Evolutionary conservation across 1,140 invertebrate genomes (phyloP), one percentile per base, ranked within the genome.

Genomic region (Heliothis virescens): DNA sequence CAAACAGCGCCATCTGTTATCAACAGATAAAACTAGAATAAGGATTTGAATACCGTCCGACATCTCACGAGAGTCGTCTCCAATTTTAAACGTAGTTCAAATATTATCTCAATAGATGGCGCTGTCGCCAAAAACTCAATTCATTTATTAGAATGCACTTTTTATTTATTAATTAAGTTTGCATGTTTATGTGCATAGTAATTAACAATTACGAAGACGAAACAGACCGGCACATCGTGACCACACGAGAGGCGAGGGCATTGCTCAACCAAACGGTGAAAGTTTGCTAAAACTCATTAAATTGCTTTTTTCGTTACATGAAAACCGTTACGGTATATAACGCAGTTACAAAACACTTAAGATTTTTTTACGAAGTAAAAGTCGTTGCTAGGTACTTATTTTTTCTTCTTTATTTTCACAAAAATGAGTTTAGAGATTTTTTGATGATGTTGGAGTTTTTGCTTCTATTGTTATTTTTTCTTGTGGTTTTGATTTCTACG

Each of bases 251-350:
- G 41, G 60, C 29, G 53, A 41, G 48, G 67, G 48, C 74, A 69
- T 82, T 76, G 75, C 75, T 57, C 62, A 69, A 78, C 74, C 48
- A 69, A 79, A 76, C 52, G 76, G 80, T 82, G 83, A 86, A 85
- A 85, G 83, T 80, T 71, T 11, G 53, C 60, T 79, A 69, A 79
- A 82, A 86, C 76, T 81, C 65, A 82, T 72, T 81, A 81, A 83
- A 79, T 79, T 67, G 71, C 79, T 77, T 83, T 86, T 87, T 85
- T 87, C 75, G 79, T 74, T 41, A 71, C 85, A 85, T 82, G 83
- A 86, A 85, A 85, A 86, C 82, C 77, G 86, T 87, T 79, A 80
- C 86, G 83, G 67, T 84, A 76, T 29, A 60, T 82, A 79, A 73
- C 26, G 47, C 55, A 26, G 63, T 77, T 77, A 77, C 48, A 75